Percentiles rank a stretch among this genome's conserved stretches.
Conservation (phyloP, 2,113 vertebrate species). For the Phalacrocorax aristotelis region DNA sequence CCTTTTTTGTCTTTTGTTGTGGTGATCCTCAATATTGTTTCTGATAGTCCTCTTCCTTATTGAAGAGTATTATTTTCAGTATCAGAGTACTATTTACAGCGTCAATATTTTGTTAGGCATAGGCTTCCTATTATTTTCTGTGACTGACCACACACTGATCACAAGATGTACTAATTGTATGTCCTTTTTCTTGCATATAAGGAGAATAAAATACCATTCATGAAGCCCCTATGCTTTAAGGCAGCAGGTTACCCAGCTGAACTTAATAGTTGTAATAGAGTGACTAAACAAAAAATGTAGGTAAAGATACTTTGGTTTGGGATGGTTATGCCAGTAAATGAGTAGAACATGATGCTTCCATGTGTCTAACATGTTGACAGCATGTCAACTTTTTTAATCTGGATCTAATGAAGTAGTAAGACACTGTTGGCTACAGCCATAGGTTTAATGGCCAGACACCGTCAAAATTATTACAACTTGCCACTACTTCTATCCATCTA, state of each 20-base stretch:
- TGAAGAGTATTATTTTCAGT: background rate
- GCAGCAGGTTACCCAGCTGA: background rate
- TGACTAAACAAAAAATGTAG: background rate
- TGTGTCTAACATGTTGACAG: background rate
- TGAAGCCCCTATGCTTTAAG: background rate
- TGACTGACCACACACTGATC: no score
- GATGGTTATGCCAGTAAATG: background rate
- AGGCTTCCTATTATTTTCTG: background rate
- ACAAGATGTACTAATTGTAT: no score
- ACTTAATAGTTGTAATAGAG: background rate
- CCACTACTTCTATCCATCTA: background rate
- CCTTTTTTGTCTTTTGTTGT: background rate
- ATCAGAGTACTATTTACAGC: background rate
- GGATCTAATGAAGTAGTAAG: background rate
- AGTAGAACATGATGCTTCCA: background rate
- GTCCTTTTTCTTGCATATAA: background rate
- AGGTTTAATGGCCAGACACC: background rate
- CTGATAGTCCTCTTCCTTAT: background rate
- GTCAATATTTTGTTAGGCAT: background rate
- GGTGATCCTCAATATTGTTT: background rate
- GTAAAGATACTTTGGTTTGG: background rate
- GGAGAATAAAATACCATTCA: accelerated
- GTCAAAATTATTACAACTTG: background rate
- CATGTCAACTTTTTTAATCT: background rate
- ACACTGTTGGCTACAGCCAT: background rate